Base-by-base conservation (phyloP, 1,140 invertebrate species). In the Drosophila arizonae region DNA sequence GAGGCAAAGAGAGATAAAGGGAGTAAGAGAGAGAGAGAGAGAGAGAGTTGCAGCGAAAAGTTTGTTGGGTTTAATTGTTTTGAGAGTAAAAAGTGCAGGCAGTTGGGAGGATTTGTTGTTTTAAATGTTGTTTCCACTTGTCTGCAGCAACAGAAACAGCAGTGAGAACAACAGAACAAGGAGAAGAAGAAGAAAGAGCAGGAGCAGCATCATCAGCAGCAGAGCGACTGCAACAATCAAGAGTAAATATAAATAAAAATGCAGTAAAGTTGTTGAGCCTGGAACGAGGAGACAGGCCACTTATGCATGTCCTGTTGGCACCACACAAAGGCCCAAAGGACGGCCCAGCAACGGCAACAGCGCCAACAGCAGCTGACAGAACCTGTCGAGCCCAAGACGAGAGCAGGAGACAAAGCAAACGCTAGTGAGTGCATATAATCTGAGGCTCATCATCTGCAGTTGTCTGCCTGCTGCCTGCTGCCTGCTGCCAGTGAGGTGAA, bases 241-340 rank as follows among this genome's bases (percentile, higher is more conserved):
- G 79, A 77, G 80, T 84, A 84, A 84, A 84, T 84, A 84, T 78
- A 84, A 84, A 84, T 84, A 84, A 79, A 82, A 84, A 82, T 72
- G 57, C 72, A 57, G 68, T 60, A 71, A 71, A 71, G 68, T 64
- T 75, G 61, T 71, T 65, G 61, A 71, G 72, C 61, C 68, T 54
- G 61, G 58, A 70, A 45, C 58, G 60, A 79, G 66, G 26, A 68
- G 65, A 73, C 71, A 73, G 71, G 80, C 80, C 81, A 84, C 80
- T 84, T 84, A 84, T 84, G 80, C 80, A 84, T 79, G 76, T 79
- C 76, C 78, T 68, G 70, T 66, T 76, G 80, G 70, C 81, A 72
- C 80, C 67, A 68, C 77, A 72, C 80, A 76, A 80, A 75, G 73
- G 50, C 61, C 67, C 41, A 26, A 46, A 46, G 15, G 45, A 26